phyloP scores from a whole-genome alignment of 2,888 invertebrate species.

The Drosophila bunnanda region DNA sequence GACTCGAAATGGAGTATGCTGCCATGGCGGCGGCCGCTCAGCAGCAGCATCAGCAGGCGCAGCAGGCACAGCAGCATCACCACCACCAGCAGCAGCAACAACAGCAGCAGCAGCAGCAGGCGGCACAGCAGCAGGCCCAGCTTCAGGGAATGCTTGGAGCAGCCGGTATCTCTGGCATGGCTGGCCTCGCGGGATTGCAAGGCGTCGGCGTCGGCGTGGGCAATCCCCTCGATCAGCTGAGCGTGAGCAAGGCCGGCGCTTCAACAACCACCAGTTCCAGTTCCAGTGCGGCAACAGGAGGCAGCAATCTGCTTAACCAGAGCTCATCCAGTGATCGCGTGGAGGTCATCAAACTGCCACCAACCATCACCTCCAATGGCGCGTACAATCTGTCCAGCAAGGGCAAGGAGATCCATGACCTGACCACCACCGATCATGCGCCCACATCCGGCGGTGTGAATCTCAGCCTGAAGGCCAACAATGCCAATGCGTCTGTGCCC shows the following conservation, averaged over 20 bases:
- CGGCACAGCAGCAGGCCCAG: slow-evolving; percentile 77
- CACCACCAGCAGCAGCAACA: slow-evolving; percentile 60
- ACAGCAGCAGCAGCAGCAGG: slow-evolving; percentile 77
- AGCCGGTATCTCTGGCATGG: slow-evolving; percentile 62
- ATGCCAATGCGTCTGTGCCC: slow-evolving; percentile 40
- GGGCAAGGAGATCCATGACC: slow-evolving; percentile 82
- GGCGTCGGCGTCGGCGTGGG: slow-evolving; percentile 19
- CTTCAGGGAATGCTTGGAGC: slow-evolving; percentile 68
- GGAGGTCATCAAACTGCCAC: slow-evolving; percentile 92
- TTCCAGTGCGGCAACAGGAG: slow-evolving; percentile 26
- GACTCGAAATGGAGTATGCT: slow-evolving; percentile 85
- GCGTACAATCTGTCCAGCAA: slow-evolving; percentile 84
- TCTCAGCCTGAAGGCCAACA: slow-evolving; percentile 82
- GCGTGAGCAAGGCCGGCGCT: slow-evolving; percentile 57
- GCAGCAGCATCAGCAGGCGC: slow-evolving; percentile 73
- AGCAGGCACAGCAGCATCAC: slow-evolving; percentile 26
- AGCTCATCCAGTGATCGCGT: slow-evolving; percentile 87
- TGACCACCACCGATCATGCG: slow-evolving; percentile 74
- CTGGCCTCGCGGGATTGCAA: slow-evolving; percentile 50
- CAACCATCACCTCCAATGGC: slow-evolving; percentile 87
- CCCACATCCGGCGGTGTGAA: slow-evolving; percentile 81
- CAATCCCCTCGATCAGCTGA: slow-evolving; percentile 62
- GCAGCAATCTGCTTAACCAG: slow-evolving; percentile 45
- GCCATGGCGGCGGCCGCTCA: slow-evolving; percentile 84
- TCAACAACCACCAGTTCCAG: slow-evolving; percentile 43